phyloP scores from a whole-genome alignment of 2,113 vertebrate species.

The Pyxicephalus adspersus region DNA sequence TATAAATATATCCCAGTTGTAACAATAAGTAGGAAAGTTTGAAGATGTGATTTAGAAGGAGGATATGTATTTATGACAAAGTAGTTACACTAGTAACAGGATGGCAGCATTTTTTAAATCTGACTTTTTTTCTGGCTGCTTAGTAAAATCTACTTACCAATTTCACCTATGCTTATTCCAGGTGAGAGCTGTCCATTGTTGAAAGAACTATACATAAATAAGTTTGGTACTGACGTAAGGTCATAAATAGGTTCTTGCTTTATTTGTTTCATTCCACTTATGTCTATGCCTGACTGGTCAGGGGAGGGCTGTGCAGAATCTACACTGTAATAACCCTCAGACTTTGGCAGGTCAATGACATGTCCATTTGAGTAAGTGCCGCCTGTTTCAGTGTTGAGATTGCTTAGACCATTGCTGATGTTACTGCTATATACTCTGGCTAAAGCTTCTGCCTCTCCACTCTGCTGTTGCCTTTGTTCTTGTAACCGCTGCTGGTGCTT shows the following conservation, averaged over 20 bases:
- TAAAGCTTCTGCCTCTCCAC: conserved; percentile 90
- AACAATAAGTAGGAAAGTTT: no score
- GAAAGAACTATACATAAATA: conserved; percentile 96
- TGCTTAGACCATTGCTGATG: conserved; percentile 87
- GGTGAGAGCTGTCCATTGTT: conserved; percentile 90
- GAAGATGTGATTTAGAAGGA: no score
- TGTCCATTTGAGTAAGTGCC: conserved; percentile 91
- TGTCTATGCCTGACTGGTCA: conserved; percentile 97
- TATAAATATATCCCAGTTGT: no score
- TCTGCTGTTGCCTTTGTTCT: conserved; percentile 94
- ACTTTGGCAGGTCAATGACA: conserved; percentile 91
- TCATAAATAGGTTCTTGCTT: conserved; percentile 99
- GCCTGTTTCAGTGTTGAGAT: conserved; percentile 85
- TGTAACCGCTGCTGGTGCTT: conserved; percentile 95
- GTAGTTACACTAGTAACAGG: no score
- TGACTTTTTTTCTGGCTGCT: not conserved
- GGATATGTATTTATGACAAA: no score
- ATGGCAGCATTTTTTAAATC: not conserved
- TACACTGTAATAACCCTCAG: conserved; percentile 87
- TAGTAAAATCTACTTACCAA: conserved; percentile 78
- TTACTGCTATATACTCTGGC: conserved; percentile 89
- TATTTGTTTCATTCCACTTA: conserved; percentile 98
- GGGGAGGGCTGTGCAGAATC: conserved; percentile 96
- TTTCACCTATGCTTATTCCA: conserved; percentile 89
- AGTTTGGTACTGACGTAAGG: conserved; percentile 95